Evolutionary conservation across 2,888 invertebrate species (phyloP), one percentile per base, ranked within the genome.

Genomic region (Meteorus colon): DNA sequence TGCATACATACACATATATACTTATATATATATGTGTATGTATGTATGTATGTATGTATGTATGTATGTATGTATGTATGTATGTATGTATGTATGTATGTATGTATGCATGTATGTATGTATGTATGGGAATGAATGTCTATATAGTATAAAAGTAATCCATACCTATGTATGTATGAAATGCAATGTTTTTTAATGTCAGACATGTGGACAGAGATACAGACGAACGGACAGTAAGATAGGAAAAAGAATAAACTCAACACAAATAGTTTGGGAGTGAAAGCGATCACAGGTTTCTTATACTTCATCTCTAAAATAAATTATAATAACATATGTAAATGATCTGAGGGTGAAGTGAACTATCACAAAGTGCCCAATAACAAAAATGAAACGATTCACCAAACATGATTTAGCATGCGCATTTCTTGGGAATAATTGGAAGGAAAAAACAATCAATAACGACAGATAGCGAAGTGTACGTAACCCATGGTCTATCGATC

Each of bases 281-380:
- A 63, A 31, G 55, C 19, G 19, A 12, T 72, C 60, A 65, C 45
- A 66, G 29, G 29, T 37, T 75, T 67, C 27, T 48, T 72, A 48
- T 45, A 63, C 37, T 41, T 70, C 60, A 37, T 75, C 84, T 86
- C 85, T 86, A 86, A 85, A 84, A 85, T 86, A 86, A 86, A 86
- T 86, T 85, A 85, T 84, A 85, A 80, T 80, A 79, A 79, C 84
- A 83, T 79, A 78, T 87, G 87, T 87, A 86, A 86, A 88, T 87
- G 87, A 88, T 88, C 87, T 87, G 87, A 86, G 86, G 86, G 85
- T 85, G 83, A 87, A 70, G 87, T 87, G 88, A 87, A 88, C 86
- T 86, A 84, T 87, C 87, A 88, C 87, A 87, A 88, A 88, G 88
- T 87, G 88, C 87, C 87, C 87, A 86, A 73, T 67, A 65, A 59